Evolutionary conservation across 2,888 invertebrate species (phyloP), one percentile per base, ranked within the genome.

Genomic region (Ophioninae sp.): DNA sequence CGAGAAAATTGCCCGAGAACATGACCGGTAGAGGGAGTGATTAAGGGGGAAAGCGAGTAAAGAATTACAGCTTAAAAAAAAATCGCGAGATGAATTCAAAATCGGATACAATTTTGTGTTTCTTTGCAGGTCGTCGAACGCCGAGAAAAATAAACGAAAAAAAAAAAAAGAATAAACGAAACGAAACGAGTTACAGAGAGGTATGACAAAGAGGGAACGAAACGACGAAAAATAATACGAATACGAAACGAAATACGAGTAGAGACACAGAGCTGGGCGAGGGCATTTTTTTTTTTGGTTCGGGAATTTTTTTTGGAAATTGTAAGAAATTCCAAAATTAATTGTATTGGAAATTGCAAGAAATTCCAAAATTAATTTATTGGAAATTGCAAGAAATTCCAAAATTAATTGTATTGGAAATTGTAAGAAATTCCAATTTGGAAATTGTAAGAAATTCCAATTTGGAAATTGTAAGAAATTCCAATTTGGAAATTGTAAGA

Each of bases 81-180:
- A 76, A 82, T 83, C 44, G 44, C 44, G 77, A 61, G 68, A 69
- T 58, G 80, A 77, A 79, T 78, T 72, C n/a, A 80, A 79, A 85
- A 87, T 85, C 88, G 90, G 90, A 86, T 87, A 85, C 82, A 81
- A 83, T 87, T 89, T 87, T 90, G 87, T 91, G 89, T 88, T 91
- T 91, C 63, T 81, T 79, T 91, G 83, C 91, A 91, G 91, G 88
- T 91, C 84, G 89, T 88, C 87, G 88, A 86, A 85, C 85, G 86
- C 51, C 83, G 84, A 79, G 81, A 44, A 69, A 77, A 73, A 69
- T 56, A 72, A 81, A 76, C 72, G 20, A 56, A 75, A 79, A 79
- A 71, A 79, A 83, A 78, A 85, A 73, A 77, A 83, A 63, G 2
- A 69, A 76, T n/a, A 83, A 79, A 78, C 72, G 79, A 81, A 75